Base-by-base conservation (phyloP, 2,797 vertebrate species). In the Hephaestus fuliginosus region DNA sequence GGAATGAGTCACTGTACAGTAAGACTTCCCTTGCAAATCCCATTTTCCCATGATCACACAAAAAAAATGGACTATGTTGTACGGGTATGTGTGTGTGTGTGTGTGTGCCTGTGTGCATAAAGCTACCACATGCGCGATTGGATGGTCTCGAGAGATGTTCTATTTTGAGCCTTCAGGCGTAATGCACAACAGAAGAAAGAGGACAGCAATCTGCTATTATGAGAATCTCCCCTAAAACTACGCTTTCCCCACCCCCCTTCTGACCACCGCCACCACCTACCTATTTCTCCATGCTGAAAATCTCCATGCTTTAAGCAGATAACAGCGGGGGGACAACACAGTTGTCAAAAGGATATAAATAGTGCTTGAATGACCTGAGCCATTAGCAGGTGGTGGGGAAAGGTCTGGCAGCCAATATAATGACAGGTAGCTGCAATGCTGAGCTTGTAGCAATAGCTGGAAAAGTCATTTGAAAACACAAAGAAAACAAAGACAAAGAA, bases 81-180 rank as follows among this genome's bases (percentile, higher is more conserved):
- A 55, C 70, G 36, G 76, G 65, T 22, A 53, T 70, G 57, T 76
- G 55, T 2, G 28, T 11, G 61, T 44, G 74, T 46, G 61, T 72
- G 36, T 77, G 65, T 70, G 57, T 76, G 57, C 3, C 36, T 11
- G 61, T 44, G 74, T 46, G 61, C 49, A 46, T 60, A 49, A 80
- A 81, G 74, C 70, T 55, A 53, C n/a, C 51, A 66, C 69, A 63
- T 56, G 12, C 63, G 7, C 13, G 65, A 86, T 65, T 63, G 64
- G 82, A 57, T 48, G 28, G 82, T 90, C 90, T 85, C 78, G 41
- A 60, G 88, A 82, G 87, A 90, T 69, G 85, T 85, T 86, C 91
- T 93, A 93, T 93, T 93, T 90, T 91, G 15, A 92, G 89, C 82
- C 60, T 65, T 72, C 33, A 65, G 70, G 82, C 30, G 57, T 80